phyloP scores from a whole-genome alignment of 2,113 vertebrate genomes.

The Xiphophorus couchianus region DNA sequence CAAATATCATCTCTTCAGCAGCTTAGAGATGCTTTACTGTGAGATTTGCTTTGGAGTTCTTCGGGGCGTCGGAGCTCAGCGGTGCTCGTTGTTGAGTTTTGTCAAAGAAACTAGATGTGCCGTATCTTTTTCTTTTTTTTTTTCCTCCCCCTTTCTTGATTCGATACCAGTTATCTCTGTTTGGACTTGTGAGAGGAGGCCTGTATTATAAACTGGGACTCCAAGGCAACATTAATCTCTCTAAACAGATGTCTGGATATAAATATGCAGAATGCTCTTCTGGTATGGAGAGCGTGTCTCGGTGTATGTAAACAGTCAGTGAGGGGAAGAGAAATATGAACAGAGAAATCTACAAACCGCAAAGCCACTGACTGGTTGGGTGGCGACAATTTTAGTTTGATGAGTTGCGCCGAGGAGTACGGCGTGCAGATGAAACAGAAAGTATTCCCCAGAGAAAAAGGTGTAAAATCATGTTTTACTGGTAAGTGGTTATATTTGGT shows the following conservation, averaged over 20 bases:
- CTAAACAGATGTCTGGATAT: constrained; percentile 1
- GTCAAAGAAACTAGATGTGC: neutral
- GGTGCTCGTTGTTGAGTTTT: neutral
- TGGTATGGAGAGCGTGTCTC: neutral
- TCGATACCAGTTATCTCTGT: neutral
- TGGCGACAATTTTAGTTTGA: neutral
- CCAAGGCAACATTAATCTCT: neutral
- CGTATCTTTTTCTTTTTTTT: neutral
- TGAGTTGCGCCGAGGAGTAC: neutral
- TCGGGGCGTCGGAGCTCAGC: neutral
- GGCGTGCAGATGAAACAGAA: too few species aligned
- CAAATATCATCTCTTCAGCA: neutral
- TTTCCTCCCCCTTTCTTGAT: neutral
- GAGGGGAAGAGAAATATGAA: neutral
- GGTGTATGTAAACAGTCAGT: neutral
- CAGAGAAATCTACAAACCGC: neutral
- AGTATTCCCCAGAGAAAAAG: too few species aligned
- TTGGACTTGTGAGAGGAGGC: neutral
- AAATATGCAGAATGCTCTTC: neutral
- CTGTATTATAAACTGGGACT: neutral
- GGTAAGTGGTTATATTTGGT: neutral
- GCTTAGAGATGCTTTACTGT: neutral
- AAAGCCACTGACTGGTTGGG: neutral
- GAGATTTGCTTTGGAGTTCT: neutral
- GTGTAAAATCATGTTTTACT: neutral